Evolutionary conservation across 2,888 invertebrate species (phyloP), one percentile per base, ranked within the genome.

Genomic region (Willowsia nigromaculata): DNA sequence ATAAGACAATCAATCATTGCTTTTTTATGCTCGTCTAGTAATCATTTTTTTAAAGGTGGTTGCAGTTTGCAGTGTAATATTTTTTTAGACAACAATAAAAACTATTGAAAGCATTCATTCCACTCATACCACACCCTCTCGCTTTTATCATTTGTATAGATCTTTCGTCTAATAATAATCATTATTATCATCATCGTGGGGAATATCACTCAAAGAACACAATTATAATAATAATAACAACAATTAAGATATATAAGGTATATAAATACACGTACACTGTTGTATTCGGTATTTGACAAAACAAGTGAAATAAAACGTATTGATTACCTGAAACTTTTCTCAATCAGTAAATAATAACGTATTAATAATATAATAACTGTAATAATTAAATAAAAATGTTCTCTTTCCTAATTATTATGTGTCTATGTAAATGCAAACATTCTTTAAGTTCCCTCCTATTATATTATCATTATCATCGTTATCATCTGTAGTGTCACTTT

Each of bases 161-260:
- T 74, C 85, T 56, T 59, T 71, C 71, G 22, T 43, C 47, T 87
- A 71, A 78, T 22, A 81, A 43, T 81, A 81, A 47, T 71, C 43
- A 50, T 83, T 88, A 88, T 78, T 84, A 88, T 84, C 88, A 88
- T 88, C 84, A 84, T 84, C 83, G 88, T 84, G 88, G 84, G 88
- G 78, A 88, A 88, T 88, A 88, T 88, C 88, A 88, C 88, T 88
- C 88, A 88, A 88, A 88, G 88, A 88, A 88, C 88, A 88, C 88
- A 88, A 88, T 84, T 68, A 88, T 53, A 43, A 86, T 62, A 56
- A 59, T 71, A 71, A 56, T 84, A 53, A 85, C 43, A 74, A 71
- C 71, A 71, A 22, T 40, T 22, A 74, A 81, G 53, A 80, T 18
- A 25, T 74, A 74, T 47, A 74, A 33, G 6, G 65, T 37, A 59